Percentiles rank a stretch among this genome's conserved stretches.
Conservation (phyloP, 1,140 invertebrate species). For the Lasioglossum albipes region DNA sequence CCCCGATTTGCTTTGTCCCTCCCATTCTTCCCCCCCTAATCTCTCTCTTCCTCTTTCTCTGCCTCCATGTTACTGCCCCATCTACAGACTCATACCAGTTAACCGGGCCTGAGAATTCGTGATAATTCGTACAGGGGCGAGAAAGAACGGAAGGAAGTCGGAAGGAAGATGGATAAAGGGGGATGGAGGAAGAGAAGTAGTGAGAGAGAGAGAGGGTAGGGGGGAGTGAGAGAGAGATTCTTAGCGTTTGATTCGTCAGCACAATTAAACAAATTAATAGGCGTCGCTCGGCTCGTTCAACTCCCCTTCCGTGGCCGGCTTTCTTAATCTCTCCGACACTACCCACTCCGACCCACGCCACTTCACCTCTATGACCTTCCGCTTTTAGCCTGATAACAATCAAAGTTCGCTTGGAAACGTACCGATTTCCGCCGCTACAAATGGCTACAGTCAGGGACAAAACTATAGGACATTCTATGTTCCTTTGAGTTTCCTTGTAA, state of each 20-base stretch:
- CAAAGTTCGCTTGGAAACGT: slow-evolving; percentile 45
- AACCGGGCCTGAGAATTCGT: slow-evolving; percentile 63
- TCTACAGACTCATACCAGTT: slow-evolving; percentile 45
- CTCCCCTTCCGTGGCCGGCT: slow-evolving; percentile 14
- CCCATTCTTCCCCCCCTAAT: slow-evolving; percentile 15
- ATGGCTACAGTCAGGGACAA: slow-evolving; percentile 14
- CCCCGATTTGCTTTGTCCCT: slow-evolving; percentile 42
- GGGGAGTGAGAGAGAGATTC: slow-evolving; percentile 65
- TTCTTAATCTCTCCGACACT: slow-evolving; percentile 45
- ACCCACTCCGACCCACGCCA: slow-evolving; percentile 19
- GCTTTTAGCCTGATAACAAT: slow-evolving; percentile 52
- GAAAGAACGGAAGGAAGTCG: slow-evolving; percentile 4
- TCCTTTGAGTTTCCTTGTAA: too few species aligned
- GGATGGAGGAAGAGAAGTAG: neutral
- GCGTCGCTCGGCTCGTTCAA: slow-evolving; percentile 56
- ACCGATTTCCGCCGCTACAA: slow-evolving; percentile 34
- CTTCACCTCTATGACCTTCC: slow-evolving; percentile 1
- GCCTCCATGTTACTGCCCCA: neutral
- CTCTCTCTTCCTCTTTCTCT: slow-evolving; percentile 13
- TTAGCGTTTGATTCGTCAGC: slow-evolving; percentile 75
- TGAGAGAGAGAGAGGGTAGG: slow-evolving; percentile 16
- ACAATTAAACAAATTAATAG: slow-evolving; percentile 78
- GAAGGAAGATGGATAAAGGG: neutral
- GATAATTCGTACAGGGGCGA: slow-evolving; percentile 70
- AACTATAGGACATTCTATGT: neutral